Evolutionary conservation across 64 coral and sea anemone genomes (phyloP), one percentile per base, ranked within the genome.

Genomic region (Actinia equina): DNA sequence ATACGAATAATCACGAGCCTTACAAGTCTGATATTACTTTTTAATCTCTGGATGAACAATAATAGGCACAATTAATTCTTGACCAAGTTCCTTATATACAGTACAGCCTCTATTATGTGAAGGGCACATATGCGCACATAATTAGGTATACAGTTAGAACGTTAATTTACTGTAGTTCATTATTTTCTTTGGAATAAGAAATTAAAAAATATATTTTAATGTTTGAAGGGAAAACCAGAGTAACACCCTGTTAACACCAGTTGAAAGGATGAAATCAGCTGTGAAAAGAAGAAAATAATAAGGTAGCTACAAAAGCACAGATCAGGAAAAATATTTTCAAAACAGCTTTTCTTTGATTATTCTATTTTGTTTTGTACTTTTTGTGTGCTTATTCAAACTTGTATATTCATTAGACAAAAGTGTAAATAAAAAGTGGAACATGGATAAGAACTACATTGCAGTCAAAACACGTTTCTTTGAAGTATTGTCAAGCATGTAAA

Each of bases 121-220:
- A 71, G 23, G 67, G n/a, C n/a, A 74, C n/a, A n/a, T n/a, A 74
- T 65, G 62, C 14, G 62, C 62, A 74, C 27, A 74, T 74, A 74
- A 71, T 26, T 4, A 65, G 2, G 22, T 65, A 74, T 30, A 30
- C 12, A 74, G n/a, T 26, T 41, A 7, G 10, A 74, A 10, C 13
- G 12, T 1, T 12, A n/a, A 74, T 74, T 26, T 74, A 74, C 62
- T 74, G 25, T 30, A 74, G 26, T 26, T 74, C 23, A 26, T 74
- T 74, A 74, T n/a, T n/a, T 74, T 74, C 14, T 26, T 74, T 74
- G 37, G 41, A 9, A 74, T 67, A 12, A 19, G 2, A 14, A 26
- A 74, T 25, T 74, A 2, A 74, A 74, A 74, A 74, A 74, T 74
- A 74, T 14, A 74, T 74, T 37, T 74, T 10, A 26, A 42, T 74